Base-by-base conservation (phyloP, 2,888 invertebrate genomes). In the Drosophila meridiana region DNA sequence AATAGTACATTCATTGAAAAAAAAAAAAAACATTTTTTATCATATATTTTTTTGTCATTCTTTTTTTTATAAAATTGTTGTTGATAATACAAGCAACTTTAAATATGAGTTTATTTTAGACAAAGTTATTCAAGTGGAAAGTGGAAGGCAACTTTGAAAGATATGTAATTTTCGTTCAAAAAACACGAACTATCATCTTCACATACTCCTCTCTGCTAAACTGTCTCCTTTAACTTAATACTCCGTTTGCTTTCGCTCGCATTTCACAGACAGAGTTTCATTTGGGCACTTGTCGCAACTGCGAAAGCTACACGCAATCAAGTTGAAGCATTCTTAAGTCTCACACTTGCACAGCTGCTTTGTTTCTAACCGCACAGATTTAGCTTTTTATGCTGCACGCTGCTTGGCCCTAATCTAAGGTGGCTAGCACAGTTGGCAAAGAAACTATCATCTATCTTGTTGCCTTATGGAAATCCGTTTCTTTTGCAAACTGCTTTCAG, bases 381-480 rank as follows among this genome's bases (percentile, higher is more conserved):
- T 67, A 8, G 28, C 47, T 47, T n/a, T 50, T 30, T n/a, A 34
- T 56, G 38, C 11, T 42, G 47, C 40, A 43, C 48, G 50, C 34
- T 59, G 34, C 52, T 34, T 43, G 55, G 8, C 47, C 67, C 59
- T 74, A 71, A 77, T 76, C 65, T 69, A 58, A 77, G 77, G 74
- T 77, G 64, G 71, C 60, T 20, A 30, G 26, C 14, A 14, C 20
- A 30, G n/a, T 66, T 59, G 61, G 50, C 32, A 50, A 36, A 59
- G 60, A 63, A 66, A 61, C 78, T 69, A 70, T 77, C 83, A 83
- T 74, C 81, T 69, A 80, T 73, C 73, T 74, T 65, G 62, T n/a
- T 62, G 85, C 74, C 78, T 70, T 80, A 73, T 80, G 84, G 71
- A 80, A 83, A 83, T 85, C 85, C 81, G 69, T 71, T 79, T 67